Conservation (phyloP, 2,888 invertebrate genomes). For the Sphaerophoria rueppellii region DNA sequence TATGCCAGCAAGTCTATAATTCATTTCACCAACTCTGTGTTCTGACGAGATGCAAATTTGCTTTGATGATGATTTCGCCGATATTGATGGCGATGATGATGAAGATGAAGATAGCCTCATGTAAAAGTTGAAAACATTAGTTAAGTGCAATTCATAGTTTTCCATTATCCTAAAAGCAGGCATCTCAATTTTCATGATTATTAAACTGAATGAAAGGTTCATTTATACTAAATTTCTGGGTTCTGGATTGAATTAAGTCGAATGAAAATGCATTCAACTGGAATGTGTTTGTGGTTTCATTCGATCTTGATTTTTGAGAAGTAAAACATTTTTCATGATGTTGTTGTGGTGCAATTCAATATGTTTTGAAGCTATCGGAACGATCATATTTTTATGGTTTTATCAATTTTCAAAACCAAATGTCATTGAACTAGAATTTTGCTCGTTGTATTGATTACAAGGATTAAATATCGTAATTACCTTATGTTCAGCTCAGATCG, state of each 20-base stretch:
- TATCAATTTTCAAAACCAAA: not conserved
- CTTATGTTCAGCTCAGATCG: no score
- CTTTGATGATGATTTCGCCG: constrained; percentile 2
- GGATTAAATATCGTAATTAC: no score
- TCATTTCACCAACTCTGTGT: not conserved
- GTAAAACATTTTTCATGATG: not conserved
- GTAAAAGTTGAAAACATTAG: not conserved
- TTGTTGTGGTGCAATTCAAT: not conserved
- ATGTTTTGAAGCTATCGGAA: not conserved
- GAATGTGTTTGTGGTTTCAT: not conserved
- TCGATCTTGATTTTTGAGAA: not conserved
- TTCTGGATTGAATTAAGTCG: not conserved
- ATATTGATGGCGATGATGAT: not conserved
- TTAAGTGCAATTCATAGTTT: not conserved
- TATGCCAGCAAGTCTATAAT: constrained; percentile 16
- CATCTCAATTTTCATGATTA: not conserved
- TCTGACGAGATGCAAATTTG: not conserved
- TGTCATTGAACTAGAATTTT: not conserved
- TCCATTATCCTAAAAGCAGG: not conserved
- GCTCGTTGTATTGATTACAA: not conserved
- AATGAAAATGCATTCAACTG: not conserved
- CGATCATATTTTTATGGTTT: not conserved
- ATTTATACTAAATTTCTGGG: not conserved
- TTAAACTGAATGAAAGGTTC: not conserved
- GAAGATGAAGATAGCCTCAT: not conserved